These are phyloP conservation scores for Penaeus monodon DNA, from an alignment of 2,888 invertebrate species.

Conservation along the genomic window DNA sequence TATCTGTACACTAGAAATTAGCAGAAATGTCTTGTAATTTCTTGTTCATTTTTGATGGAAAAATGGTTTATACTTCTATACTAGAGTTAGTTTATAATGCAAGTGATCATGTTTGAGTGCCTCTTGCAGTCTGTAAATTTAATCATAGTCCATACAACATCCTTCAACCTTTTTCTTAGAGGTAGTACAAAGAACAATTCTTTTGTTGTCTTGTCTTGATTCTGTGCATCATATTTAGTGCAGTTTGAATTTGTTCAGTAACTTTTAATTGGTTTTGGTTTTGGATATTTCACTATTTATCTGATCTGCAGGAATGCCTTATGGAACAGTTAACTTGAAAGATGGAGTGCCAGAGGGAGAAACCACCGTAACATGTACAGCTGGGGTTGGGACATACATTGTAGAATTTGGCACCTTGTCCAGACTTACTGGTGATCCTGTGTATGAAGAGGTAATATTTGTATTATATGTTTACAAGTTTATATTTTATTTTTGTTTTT, in stretches of 20 bases:
- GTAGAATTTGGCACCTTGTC: constrained; percentile 96
- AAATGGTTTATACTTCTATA: too few species aligned
- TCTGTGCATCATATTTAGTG: too few species aligned
- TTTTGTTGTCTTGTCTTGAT: too few species aligned
- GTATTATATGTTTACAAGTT: background rate
- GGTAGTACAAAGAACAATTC: too few species aligned
- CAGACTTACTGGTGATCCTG: constrained; percentile 82
- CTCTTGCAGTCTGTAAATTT: too few species aligned
- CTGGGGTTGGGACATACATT: constrained; percentile 96
- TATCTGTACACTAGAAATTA: too few species aligned
- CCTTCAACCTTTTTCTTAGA: too few species aligned
- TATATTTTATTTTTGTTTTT: background rate
- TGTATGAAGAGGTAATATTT: constrained; percentile 79
- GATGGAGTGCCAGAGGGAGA: constrained; percentile 94
- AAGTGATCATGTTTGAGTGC: too few species aligned
- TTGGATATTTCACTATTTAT: background rate
- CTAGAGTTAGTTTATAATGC: too few species aligned
- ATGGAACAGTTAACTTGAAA: constrained; percentile 89
- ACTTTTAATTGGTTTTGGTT: background rate
- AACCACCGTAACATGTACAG: constrained; percentile 96
- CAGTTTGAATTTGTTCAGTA: background rate
- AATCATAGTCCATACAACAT: too few species aligned
- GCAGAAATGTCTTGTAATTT: too few species aligned
- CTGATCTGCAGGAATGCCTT: constrained; percentile 87
- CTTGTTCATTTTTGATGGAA: too few species aligned